These are phyloP conservation scores for Rosalia funebris DNA, from an alignment of 2,888 invertebrate species.

Conservation along the genomic window DNA sequence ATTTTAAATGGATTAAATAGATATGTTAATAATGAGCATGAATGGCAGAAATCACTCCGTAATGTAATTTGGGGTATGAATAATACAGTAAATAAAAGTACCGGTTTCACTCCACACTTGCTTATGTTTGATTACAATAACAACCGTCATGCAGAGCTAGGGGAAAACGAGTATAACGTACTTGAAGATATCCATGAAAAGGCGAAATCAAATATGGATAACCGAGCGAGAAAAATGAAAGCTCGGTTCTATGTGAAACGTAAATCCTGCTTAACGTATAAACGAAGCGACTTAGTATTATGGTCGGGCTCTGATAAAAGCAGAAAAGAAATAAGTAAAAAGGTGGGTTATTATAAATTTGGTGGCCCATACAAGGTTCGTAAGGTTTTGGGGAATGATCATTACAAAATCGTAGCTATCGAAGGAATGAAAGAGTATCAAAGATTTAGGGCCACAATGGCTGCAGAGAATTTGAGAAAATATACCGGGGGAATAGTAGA, in stretches of 20 bases:
- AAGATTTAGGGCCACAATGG: slow-evolving; percentile 24
- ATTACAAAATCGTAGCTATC: slow-evolving; percentile 38
- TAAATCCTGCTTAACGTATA: not conserved
- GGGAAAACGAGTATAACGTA: not conserved
- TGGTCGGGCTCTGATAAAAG: slow-evolving; percentile 26
- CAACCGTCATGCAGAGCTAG: not conserved
- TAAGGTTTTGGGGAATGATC: slow-evolving; percentile 35
- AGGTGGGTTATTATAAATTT: slow-evolving; percentile 34
- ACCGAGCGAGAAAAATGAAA: slow-evolving; percentile 15
- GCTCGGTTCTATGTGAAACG: slow-evolving; percentile 23
- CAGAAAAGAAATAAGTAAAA: slow-evolving; percentile 32
- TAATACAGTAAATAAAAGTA: no score
- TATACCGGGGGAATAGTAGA: slow-evolving; percentile 18
- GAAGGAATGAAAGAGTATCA: slow-evolving; percentile 35
- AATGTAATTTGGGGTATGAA: no score
- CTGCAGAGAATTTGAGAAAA: slow-evolving; percentile 24
- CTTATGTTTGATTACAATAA: slow-evolving; percentile 21
- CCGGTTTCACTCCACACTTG: no score
- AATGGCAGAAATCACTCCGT: no score
- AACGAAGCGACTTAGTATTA: slow-evolving; percentile 27
- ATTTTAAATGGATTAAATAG: no score
- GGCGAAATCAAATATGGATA: slow-evolving; percentile 16
- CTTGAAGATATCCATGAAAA: not conserved
- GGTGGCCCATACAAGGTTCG: slow-evolving; percentile 39
- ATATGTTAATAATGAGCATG: no score